Evolutionary conservation across 2,888 invertebrate species (phyloP).

Genomic region (Drosophila formosana): DNA sequence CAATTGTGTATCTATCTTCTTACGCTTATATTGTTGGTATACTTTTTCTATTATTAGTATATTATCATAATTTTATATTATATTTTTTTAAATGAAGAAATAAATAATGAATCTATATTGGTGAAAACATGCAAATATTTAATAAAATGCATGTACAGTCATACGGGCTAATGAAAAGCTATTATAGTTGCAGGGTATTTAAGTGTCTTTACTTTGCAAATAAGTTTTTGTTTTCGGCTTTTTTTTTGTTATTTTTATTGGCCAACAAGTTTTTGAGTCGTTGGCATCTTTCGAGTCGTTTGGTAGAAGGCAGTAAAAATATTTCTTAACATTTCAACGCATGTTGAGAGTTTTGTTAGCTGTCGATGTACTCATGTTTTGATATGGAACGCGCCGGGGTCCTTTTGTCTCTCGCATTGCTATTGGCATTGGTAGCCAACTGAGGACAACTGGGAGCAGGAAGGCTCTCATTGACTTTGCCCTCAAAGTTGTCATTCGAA

Average conservation of each 20-base stretch:
- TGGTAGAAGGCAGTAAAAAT: constrained; percentile 55
- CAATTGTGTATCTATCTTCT: no score
- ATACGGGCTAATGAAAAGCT: no score
- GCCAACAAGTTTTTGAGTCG: constrained; percentile 48
- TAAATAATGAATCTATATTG: no score
- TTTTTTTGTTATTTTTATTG: constrained; percentile 36
- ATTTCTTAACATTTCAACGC: constrained; percentile 79
- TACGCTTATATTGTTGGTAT: no score
- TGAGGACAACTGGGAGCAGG: constrained; percentile 69
- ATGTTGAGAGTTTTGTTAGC: constrained; percentile 82
- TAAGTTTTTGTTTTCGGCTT: neutral
- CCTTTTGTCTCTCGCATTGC: constrained; percentile 72
- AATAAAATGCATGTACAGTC: no score
- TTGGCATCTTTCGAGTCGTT: constrained; percentile 59
- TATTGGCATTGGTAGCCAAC: constrained; percentile 33
- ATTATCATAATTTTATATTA: no score
- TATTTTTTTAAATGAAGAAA: no score
- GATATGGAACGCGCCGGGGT: constrained; percentile 82
- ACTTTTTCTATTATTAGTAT: no score
- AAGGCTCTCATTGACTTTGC: constrained; percentile 80
- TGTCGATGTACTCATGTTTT: constrained; percentile 83
- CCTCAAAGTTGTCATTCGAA: constrained; percentile 79
- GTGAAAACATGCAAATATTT: neutral
- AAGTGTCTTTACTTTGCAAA: fast-evolving
- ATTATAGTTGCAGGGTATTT: constrained; percentile 23